These are phyloP conservation scores for Paedocypris micromegethes DNA, from an alignment of 2,797 vertebrate species.

Conservation along the genomic window DNA sequence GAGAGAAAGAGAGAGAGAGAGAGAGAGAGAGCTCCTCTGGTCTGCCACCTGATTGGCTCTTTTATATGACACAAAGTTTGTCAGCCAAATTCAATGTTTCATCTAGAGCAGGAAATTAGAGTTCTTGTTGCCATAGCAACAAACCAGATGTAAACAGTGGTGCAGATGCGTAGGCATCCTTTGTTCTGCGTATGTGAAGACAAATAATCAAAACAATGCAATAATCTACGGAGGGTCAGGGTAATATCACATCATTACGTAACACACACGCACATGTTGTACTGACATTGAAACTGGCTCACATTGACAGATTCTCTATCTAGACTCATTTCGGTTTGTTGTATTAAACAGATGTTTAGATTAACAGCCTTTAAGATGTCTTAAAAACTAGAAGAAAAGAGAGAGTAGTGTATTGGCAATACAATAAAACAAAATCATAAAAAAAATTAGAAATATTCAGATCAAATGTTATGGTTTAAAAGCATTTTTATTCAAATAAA, in stretches of 20 bases:
- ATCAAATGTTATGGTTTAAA: too few species aligned
- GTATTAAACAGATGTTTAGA: too few species aligned
- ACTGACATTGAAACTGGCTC: not conserved
- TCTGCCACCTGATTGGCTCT: slow-evolving; percentile 38
- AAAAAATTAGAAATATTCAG: too few species aligned
- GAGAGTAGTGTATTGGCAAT: too few species aligned
- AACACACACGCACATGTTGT: slow-evolving; percentile 5
- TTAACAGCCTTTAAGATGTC: too few species aligned
- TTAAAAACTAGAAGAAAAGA: too few species aligned
- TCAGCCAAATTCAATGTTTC: slow-evolving; percentile 31
- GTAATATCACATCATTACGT: slow-evolving; percentile 35
- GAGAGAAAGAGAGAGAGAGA: slow-evolving; percentile 6
- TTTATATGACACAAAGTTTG: slow-evolving; percentile 44
- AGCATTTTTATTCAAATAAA: too few species aligned
- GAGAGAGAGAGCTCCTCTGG: slow-evolving; percentile 14
- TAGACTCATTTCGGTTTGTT: too few species aligned
- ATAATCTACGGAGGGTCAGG: slow-evolving; percentile 35
- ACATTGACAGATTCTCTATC: too few species aligned
- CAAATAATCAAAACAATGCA: slow-evolving; percentile 37
- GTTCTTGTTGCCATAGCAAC: slow-evolving; percentile 43
- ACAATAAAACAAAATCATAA: too few species aligned
- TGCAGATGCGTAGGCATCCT: slow-evolving; percentile 26
- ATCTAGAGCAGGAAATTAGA: slow-evolving; percentile 34
- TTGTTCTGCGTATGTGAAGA: slow-evolving; percentile 38
- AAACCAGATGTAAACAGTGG: slow-evolving; percentile 49